phyloP scores from a whole-genome alignment of 2,113 vertebrate genomes.

The Hypocryptadius cinnamomeus region DNA sequence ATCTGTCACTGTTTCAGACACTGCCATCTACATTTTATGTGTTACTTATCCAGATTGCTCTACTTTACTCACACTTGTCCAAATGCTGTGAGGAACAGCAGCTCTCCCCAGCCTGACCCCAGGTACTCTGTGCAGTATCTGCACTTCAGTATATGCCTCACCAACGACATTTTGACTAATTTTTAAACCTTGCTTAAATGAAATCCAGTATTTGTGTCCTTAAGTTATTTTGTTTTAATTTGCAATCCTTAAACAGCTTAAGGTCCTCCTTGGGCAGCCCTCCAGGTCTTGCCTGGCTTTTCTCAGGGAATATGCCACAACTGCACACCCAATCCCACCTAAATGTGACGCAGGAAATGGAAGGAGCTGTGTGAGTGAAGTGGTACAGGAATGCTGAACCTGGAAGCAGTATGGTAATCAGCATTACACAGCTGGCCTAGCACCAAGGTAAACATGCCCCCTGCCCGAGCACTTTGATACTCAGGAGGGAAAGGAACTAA shows the following conservation, averaged over 20 bases:
- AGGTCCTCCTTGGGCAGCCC: background rate
- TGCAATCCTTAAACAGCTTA: background rate
- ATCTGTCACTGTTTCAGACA: background rate
- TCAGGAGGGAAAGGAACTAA: background rate
- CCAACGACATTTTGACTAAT: background rate
- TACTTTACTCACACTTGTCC: background rate
- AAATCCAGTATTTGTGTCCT: background rate
- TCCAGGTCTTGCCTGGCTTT: background rate
- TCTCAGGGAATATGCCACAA: background rate
- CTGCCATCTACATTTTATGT: background rate
- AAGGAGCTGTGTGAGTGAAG: background rate
- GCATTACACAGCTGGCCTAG: background rate
- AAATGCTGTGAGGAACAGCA: background rate
- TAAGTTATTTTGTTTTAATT: background rate
- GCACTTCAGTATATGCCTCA: background rate
- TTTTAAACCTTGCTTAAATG: background rate
- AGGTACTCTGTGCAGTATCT: background rate
- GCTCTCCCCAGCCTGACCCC: background rate
- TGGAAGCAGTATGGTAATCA: background rate
- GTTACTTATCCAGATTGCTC: background rate
- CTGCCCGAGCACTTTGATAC: background rate
- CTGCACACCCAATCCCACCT: background rate
- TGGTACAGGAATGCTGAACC: background rate
- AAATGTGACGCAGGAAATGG: background rate
- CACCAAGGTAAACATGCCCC: background rate